phyloP scores from a whole-genome alignment of 2,888 invertebrate species.

The Nycteola revayana region DNA sequence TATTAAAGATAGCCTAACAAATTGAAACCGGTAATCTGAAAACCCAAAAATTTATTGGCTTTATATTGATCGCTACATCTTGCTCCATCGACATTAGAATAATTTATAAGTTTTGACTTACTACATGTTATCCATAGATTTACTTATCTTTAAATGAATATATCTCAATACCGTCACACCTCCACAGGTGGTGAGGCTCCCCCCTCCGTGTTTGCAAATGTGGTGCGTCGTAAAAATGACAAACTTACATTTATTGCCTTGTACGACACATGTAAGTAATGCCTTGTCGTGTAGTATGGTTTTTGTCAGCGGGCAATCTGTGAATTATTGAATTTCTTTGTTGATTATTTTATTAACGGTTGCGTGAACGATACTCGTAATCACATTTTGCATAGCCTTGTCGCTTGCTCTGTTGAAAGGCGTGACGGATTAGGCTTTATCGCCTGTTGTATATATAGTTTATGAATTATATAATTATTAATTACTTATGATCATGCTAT shows the following conservation, averaged over 20 bases:
- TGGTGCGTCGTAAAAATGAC: constrained; percentile 68
- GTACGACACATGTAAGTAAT: constrained; percentile 66
- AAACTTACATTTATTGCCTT: constrained; percentile 67
- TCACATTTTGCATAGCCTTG: constrained; percentile 36
- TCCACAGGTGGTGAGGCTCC: constrained; percentile 53
- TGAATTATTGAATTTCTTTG: constrained; percentile 68
- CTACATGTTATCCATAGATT: too few species aligned
- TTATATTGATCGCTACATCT: too few species aligned
- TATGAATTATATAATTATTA: constrained; percentile 12
- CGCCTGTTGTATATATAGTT: constrained; percentile 24
- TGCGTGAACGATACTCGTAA: constrained; percentile 47
- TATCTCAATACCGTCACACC: constrained; percentile 46
- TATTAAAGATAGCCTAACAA: too few species aligned
- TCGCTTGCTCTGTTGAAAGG: constrained; percentile 43
- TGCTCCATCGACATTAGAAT: too few species aligned
- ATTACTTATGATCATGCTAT: constrained; percentile 7
- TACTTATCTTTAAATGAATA: constrained; percentile 36
- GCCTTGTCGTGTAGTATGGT: constrained; percentile 60
- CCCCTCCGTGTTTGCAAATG: constrained; percentile 57
- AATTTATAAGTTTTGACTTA: too few species aligned
- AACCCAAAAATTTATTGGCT: too few species aligned
- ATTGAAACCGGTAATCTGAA: too few species aligned
- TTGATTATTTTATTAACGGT: constrained; percentile 71
- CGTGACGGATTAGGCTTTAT: constrained; percentile 46
- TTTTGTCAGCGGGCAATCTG: constrained; percentile 74